phyloP scores from a whole-genome alignment of 2,888 invertebrate species.

The Xestia sexstrigata region DNA sequence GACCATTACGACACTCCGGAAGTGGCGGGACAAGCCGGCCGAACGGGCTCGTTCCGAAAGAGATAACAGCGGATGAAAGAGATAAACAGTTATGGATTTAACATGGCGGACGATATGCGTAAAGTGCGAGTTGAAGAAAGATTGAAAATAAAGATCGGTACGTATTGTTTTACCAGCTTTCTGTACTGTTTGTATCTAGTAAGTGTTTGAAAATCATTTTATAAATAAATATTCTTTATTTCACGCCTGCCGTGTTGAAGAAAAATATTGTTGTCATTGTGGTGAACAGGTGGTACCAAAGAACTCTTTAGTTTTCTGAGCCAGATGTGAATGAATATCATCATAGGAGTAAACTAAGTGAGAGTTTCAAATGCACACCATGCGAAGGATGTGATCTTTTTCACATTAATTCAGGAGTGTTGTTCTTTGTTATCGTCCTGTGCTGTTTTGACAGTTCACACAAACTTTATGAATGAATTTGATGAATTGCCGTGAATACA shows the following conservation, averaged over 20 bases:
- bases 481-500: conserved; percentile 83
- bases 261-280: conserved; percentile 83
- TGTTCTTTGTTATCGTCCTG: conserved; percentile 84
- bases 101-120: conserved; percentile 97
- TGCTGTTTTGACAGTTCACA: conserved; percentile 86
- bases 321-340: conserved; percentile 78
- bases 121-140: conserved; percentile 98
- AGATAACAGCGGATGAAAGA: conserved; percentile 91
- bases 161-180: conserved; percentile 85
- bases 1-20: conserved; percentile 91
- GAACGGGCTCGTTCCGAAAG: conserved; percentile 90
- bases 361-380: conserved; percentile 57
- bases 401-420: conserved; percentile 58
- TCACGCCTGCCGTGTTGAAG: conserved; percentile 29
- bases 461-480: conserved; percentile 89
- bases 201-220: conserved; percentile 44
- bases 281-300: conserved; percentile 88
- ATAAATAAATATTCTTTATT: conserved; percentile 30
- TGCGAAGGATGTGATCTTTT: conserved; percentile 59
- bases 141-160: conserved; percentile 98
- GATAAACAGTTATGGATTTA: conserved; percentile 95
- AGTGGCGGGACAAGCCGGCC: conserved; percentile 90
- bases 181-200: conserved; percentile 48
- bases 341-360: conserved; percentile 62
- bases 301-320: conserved; percentile 74